These are phyloP conservation scores for Rafetus swinhoei DNA, from an alignment of 2,113 vertebrate species.

Conservation along the genomic window DNA sequence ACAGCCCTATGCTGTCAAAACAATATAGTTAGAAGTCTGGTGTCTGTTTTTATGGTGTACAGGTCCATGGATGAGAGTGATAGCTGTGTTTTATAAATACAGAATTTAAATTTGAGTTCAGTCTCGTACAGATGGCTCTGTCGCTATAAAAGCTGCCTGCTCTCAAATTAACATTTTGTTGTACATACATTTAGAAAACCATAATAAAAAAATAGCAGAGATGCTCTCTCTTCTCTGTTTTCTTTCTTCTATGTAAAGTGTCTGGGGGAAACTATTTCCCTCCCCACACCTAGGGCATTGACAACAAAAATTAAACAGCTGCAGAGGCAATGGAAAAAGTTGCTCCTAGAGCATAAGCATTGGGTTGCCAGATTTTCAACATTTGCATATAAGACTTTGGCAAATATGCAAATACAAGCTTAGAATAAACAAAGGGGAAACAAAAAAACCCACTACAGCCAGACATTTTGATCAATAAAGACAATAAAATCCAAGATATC, in stretches of 20 bases:
- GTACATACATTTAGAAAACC: slow-evolving; percentile 39
- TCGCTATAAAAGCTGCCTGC: slow-evolving; percentile 40
- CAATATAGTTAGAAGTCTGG: background rate
- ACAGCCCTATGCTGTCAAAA: background rate
- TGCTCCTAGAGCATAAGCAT: background rate
- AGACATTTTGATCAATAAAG: background rate
- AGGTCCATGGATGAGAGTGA: background rate
- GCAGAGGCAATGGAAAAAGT: background rate
- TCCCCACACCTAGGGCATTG: slow-evolving; percentile 16
- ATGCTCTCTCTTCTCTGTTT: background rate
- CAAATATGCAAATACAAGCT: background rate
- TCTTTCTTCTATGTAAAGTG: background rate
- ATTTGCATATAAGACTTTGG: background rate
- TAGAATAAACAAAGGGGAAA: background rate
- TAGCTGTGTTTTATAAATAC: slow-evolving; percentile 14
- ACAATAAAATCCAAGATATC: background rate
- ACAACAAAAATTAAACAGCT: slow-evolving; percentile 31
- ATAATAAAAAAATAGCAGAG: slow-evolving; percentile 38
- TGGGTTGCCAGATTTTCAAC: background rate
- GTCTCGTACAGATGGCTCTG: slow-evolving; percentile 43
- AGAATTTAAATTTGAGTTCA: slow-evolving; percentile 15
- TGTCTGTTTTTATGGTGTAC: background rate
- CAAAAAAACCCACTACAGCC: background rate
- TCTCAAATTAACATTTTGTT: slow-evolving; percentile 44
- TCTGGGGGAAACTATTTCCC: background rate